A percentile compares a stretch with the other conserved stretches of the same genome.
Conservation (phyloP, 2,888 invertebrate genomes). For the Agapostemon virescens region DNA sequence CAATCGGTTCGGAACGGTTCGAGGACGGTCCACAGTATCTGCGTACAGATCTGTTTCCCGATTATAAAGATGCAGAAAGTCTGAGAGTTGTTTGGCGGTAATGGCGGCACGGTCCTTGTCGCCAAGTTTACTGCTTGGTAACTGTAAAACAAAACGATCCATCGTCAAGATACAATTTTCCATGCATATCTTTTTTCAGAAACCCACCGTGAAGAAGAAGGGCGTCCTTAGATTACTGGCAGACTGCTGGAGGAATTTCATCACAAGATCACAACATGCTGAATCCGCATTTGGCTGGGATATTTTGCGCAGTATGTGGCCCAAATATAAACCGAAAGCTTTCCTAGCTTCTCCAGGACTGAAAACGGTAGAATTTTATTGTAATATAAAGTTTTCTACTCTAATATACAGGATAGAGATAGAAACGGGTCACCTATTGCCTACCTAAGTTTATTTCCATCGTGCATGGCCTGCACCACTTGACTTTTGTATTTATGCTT, state of each 20-base stretch:
- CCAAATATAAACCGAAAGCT: slow-evolving; percentile 89
- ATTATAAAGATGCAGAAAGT: slow-evolving; percentile 91
- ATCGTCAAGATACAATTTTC: neutral
- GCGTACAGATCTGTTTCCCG: slow-evolving; percentile 90
- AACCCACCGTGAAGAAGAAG: slow-evolving; percentile 83
- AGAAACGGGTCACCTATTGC: no score
- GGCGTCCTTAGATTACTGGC: slow-evolving; percentile 88
- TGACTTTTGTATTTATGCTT: slow-evolving; percentile 83
- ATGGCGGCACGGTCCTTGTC: slow-evolving; percentile 92
- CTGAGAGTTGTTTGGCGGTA: slow-evolving; percentile 91
- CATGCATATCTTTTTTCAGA: no score
- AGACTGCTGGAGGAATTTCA: slow-evolving; percentile 89
- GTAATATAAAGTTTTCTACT: neutral
- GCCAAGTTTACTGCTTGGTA: slow-evolving; percentile 87
- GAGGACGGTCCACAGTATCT: slow-evolving; percentile 86
- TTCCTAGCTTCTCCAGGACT: slow-evolving; percentile 86
- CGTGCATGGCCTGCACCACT: slow-evolving; percentile 84
- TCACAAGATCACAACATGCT: slow-evolving; percentile 84
- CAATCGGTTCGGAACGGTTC: slow-evolving; percentile 82
- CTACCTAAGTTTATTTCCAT: slow-evolving; percentile 86
- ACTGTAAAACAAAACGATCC: slow-evolving; percentile 79
- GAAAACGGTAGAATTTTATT: slow-evolving; percentile 35
- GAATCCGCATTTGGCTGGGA: slow-evolving; percentile 81
- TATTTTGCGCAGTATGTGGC: slow-evolving; percentile 87
- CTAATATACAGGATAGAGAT: no score